A percentile compares a stretch with the other conserved stretches of the same genome.
phyloP scores from a whole-genome alignment of 37 sponge, comb jelly and placozoan genomes.

The Halichondria panicea region DNA sequence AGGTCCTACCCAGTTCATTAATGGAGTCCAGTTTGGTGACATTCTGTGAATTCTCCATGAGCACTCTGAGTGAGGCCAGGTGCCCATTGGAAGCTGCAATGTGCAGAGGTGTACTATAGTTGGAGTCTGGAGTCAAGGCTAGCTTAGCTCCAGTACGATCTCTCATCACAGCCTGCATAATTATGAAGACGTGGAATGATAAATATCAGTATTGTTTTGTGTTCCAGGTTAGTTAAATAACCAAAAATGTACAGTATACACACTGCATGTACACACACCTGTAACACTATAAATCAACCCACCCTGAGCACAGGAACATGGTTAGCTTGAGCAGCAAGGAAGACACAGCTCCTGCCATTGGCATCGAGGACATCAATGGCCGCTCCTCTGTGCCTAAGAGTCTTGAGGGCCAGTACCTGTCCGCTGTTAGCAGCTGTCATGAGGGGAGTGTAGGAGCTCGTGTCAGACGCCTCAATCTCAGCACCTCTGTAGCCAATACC shows the following conservation, averaged over 20 bases:
- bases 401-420: slow-evolving; percentile 38
- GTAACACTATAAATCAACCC: too few species aligned
- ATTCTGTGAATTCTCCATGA: neutral
- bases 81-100: slow-evolving; percentile 63
- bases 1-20: slow-evolving; percentile 85
- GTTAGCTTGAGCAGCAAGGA: slow-evolving; percentile 51
- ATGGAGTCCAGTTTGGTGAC: slow-evolving; percentile 49
- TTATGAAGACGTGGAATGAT: slow-evolving; percentile 11
- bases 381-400: slow-evolving; percentile 30
- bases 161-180: slow-evolving; percentile 13
- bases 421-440: slow-evolving; percentile 54
- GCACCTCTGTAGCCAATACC: slow-evolving; percentile 24
- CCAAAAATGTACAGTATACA: too few species aligned
- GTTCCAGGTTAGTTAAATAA: neutral
- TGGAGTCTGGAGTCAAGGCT: slow-evolving; percentile 35
- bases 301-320: slow-evolving; percentile 55
- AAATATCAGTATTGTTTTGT: neutral
- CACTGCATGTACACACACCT: too few species aligned
- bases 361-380: slow-evolving; percentile 49
- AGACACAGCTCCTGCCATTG: slow-evolving; percentile 57
- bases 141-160: slow-evolving; percentile 38
- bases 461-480: slow-evolving; percentile 44
- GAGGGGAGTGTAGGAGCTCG: slow-evolving; percentile 64
- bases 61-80: slow-evolving; percentile 49
- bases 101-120: slow-evolving; percentile 66